Percentiles rank a stretch among this genome's conserved stretches.
Conservation (phyloP, 2,113 vertebrate species). For the Tylochromis polylepis region DNA sequence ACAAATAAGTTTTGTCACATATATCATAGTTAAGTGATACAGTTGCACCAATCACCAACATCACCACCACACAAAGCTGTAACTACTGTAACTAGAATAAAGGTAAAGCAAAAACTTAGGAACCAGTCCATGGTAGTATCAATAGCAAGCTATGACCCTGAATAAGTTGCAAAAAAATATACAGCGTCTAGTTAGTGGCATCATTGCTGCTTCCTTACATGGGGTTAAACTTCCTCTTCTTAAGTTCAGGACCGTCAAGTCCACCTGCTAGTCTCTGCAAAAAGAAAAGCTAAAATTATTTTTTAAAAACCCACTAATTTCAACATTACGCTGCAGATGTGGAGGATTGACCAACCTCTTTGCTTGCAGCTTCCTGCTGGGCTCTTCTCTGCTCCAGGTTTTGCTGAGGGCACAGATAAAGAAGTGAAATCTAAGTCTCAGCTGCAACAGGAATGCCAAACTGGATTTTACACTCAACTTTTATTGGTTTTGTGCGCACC, state of each 20-base stretch:
- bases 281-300: conserved; percentile 32
- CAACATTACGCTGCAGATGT: neutral
- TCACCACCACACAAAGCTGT: neutral
- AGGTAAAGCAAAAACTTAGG: neutral
- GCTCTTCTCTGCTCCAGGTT: conserved; percentile 82
- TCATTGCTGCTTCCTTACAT: conserved; percentile 56
- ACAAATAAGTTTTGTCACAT: neutral
- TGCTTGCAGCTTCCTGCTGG: conserved; percentile 75
- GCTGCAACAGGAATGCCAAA: neutral
- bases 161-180: neutral
- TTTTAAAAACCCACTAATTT: neutral
- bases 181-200: neutral
- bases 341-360: conserved; percentile 67
- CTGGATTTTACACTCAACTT: neutral
- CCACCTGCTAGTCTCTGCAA: conserved; percentile 73
- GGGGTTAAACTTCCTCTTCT: conserved; percentile 77
- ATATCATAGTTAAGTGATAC: neutral
- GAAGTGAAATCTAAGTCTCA: neutral
- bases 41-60: neutral
- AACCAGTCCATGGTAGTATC: neutral
- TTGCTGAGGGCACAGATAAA: conserved; percentile 69
- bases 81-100: neutral
- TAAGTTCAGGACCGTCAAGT: conserved; percentile 75
- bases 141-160: neutral
- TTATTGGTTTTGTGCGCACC: neutral